Evolutionary conservation across 1,140 invertebrate genomes (phyloP).

Genomic region (Magallana angulata): DNA sequence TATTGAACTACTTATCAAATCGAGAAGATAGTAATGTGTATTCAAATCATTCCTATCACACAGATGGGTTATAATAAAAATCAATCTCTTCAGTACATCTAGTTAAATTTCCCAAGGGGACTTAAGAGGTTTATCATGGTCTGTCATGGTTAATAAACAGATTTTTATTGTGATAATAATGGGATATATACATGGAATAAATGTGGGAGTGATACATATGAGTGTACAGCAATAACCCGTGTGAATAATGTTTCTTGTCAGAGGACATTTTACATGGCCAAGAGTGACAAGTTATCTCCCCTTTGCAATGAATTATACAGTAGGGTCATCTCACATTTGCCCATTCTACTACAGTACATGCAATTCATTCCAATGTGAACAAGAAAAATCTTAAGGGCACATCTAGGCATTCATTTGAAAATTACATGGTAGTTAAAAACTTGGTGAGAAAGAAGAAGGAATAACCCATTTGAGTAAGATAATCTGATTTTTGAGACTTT

Average conservation of each 20-base stretch:
- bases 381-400: no score
- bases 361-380: no score
- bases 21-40: slow-evolving; percentile 2
- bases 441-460: no score
- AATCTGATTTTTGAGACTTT: no score
- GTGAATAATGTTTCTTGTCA: not conserved
- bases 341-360: no score
- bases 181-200: not conserved
- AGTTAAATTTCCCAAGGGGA: slow-evolving; percentile 19
- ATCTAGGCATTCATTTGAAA: no score
- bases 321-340: no score
- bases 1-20: slow-evolving; percentile 32
- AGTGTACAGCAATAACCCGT: not conserved
- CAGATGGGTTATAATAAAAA: slow-evolving; percentile 24
- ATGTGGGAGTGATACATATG: not conserved
- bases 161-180: not conserved
- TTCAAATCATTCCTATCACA: not conserved
- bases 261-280: not conserved
- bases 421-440: no score
- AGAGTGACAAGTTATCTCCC: no score
- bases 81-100: slow-evolving; percentile 14
- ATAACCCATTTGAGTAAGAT: no score
- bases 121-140: not conserved
- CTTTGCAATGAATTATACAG: no score
- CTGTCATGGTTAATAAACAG: not conserved